Evolutionary conservation across 2,888 invertebrate species (phyloP), one percentile per base, ranked within the genome.

Genomic region (Antheraea yamamai): DNA sequence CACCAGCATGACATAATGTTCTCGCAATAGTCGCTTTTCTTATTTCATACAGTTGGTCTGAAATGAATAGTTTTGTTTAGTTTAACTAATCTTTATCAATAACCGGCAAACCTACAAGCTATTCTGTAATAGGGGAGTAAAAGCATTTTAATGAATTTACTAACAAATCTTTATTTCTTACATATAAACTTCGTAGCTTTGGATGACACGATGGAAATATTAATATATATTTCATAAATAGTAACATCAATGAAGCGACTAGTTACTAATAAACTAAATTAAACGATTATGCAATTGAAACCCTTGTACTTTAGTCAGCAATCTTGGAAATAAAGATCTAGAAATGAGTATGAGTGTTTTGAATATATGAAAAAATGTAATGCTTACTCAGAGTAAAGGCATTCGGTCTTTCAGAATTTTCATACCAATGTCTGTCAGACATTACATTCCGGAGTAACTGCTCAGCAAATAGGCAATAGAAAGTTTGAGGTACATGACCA

Each of bases 381-480:
- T 76, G 83, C 87, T 86, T 77, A 91, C 91, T 81, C 55, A 75
- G 58, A 23, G 83, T 90, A 55, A 89, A 91, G 4, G 91, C 90
- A 61, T 88, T 78, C 0, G 89, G 90, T 20, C 89, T 82, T n/a
- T 84, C 80, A 0, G 84, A 76, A 55, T 89, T 84, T 75, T 91
- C 91, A 58, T 88, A 95, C 98, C 98, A 98, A 91, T 98, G 98
- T 82, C 98, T 95, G 89, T 98, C 98, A 68, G 97, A 97, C 73
- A 96, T 95, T 80, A 97, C 95, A 4, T 97, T 95, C 82, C 97
- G 97, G 81, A 96, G 96, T 90, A 98, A 96, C 90, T 98, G 98
- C n/a, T 97, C 97, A 12, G 97, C 97, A 79, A 98, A 97, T 76
- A 98, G 95, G 84, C 98, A 98, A 78, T 97, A 97, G 86, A 98